Base-by-base conservation (phyloP, 2,888 invertebrate species). In the Chirona hameri region DNA sequence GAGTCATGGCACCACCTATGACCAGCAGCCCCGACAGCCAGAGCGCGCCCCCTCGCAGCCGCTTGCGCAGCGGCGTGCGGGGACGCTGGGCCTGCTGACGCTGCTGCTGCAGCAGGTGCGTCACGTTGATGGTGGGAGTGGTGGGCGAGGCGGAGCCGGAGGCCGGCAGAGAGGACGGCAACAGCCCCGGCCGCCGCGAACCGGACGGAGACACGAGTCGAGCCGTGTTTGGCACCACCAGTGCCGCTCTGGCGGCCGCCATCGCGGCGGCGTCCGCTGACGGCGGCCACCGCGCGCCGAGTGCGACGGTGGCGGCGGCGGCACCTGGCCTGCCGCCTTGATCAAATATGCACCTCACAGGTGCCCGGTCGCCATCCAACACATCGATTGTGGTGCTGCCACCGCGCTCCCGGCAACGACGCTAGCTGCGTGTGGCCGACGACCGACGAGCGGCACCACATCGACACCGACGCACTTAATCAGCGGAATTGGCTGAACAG, bases 1-100 rank as follows among this genome's bases (percentile, higher is more conserved):
- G 95, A 86, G 94, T 95, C 88, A 95, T 95, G 84, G 95, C 94
- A 85, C 79, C 79, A n/a, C 24, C 79, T 2, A 24, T 48, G 3
- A 46, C 48, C n/a, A 79, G 79, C 79, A 79, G 48, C 14, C 12
- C 10, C 46, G 79, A 46, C 46, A n/a, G 18, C 24, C 10, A 7
- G 5, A 79, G 39, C 79, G 18, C 12, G 9, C 14, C 39, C 18
- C 18, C 3, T 9, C 79, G 48, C 48, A 48, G 24, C 14, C 46
- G 79, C 79, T 79, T 46, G 0, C 79, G 24, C 46, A 79, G 79
- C 39, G 79, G n/a, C 39, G 10, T 3, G 9, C 48, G 79, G 46
- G 15, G 14, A 4, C n/a, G 39, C 24, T 2, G 46, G 12, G 46
- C 15, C 79, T 79, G 15, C 24, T 14, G 24, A 1, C 79, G 79